These are phyloP conservation scores for Rhopalosiphum maidis DNA, from an alignment of 1,140 invertebrate species.

Conservation along the genomic window DNA sequence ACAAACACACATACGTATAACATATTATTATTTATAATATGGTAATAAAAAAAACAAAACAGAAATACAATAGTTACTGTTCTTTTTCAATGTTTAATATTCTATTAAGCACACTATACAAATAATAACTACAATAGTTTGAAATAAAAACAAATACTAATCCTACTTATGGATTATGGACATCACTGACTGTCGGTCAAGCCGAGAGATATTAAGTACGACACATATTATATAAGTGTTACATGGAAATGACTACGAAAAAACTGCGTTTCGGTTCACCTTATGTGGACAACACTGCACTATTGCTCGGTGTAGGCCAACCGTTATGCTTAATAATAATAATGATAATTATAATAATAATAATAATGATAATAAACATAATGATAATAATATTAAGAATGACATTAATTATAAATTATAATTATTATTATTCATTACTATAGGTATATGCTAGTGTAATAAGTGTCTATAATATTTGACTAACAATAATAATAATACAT, in stretches of 20 bases:
- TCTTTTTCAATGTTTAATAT: constrained; percentile 11
- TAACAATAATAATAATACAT: constrained; percentile 39
- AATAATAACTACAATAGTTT: constrained; percentile 34
- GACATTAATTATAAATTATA: not conserved
- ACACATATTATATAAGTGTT: constrained; percentile 27
- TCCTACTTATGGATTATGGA: constrained; percentile 25
- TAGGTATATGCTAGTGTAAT: constrained; percentile 27
- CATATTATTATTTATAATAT: not conserved
- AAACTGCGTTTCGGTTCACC: constrained; percentile 15
- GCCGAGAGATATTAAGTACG: constrained; percentile 24
- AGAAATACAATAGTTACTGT: not conserved
- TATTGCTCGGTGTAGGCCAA: not conserved
- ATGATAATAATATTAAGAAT: constrained; percentile 40
- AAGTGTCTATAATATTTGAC: constrained; percentile 36
- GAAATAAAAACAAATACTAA: constrained; percentile 46
- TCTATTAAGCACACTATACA: constrained; percentile 41
- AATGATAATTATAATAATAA: constrained; percentile 4
- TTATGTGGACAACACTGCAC: not conserved
- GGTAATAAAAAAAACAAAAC: not conserved
- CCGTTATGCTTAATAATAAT: not conserved
- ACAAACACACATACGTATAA: not conserved
- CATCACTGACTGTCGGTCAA: not conserved
- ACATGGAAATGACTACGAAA: constrained; percentile 39
- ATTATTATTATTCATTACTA: not conserved
- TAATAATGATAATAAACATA: constrained; percentile 5